phyloP scores from a whole-genome alignment of 2,113 vertebrate species.

The Gambusia affinis region DNA sequence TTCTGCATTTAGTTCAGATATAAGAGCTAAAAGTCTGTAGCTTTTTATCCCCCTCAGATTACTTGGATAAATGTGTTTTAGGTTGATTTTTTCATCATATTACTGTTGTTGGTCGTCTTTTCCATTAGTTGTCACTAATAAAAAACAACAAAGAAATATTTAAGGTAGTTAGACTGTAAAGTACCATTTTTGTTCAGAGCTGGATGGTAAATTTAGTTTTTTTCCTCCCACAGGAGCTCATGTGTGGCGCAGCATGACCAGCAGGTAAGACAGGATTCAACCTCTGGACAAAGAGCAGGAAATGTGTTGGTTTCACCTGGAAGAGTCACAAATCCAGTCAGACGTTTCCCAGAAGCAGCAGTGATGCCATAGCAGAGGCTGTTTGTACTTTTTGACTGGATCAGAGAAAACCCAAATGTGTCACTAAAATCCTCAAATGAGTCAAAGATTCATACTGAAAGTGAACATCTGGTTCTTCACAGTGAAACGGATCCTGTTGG shows the following conservation, averaged over 20 bases:
- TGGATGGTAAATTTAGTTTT: conserved; percentile 21
- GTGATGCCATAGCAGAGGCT: too few relatives aligned
- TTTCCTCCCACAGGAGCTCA: conserved; percentile 76
- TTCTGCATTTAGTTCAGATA: neutral
- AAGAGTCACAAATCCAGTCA: neutral
- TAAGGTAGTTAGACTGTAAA: neutral
- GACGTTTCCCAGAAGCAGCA: neutral
- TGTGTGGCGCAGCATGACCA: conserved; percentile 84
- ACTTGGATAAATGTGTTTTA: neutral
- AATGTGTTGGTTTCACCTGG: too few relatives aligned
- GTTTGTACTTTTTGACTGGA: neutral
- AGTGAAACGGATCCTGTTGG: neutral
- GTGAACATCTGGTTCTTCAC: neutral
- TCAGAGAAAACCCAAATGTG: too few relatives aligned
- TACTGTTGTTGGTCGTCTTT: neutral
- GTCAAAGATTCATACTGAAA: too few relatives aligned
- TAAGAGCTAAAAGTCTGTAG: neutral
- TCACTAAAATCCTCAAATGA: too few relatives aligned
- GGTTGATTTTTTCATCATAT: neutral
- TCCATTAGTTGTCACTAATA: neutral
- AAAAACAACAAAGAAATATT: neutral
- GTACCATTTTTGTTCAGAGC: neutral
- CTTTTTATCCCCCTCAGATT: neutral
- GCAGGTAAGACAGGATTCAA: conserved; percentile 82
- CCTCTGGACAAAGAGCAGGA: neutral